Conservation (phyloP, 1,140 invertebrate genomes). For the Conus betulinus region DNA sequence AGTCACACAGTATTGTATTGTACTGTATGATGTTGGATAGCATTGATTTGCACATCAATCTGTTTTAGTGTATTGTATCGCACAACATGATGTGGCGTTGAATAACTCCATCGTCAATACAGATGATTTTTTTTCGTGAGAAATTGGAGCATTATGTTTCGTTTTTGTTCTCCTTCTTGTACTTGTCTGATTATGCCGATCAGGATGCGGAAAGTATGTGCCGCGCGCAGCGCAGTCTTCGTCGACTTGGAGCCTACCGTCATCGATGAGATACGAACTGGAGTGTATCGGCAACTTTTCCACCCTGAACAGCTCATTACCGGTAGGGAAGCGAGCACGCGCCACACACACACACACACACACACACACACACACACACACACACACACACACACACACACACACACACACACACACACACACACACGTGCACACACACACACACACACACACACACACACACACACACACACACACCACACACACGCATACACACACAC, state of each 20-base stretch:
- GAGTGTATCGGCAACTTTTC: constrained; percentile 80
- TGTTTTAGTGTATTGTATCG: too few relatives aligned
- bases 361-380: constrained; percentile 24
- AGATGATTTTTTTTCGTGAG: too few relatives aligned
- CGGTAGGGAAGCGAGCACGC: constrained; percentile 76
- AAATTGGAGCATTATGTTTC: too few relatives aligned
- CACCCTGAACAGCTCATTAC: constrained; percentile 82
- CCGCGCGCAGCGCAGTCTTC: constrained; percentile 88
- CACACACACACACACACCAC: constrained; percentile 14
- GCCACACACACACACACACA: neutral
- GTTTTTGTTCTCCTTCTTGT: too few relatives aligned
- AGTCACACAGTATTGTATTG: too few relatives aligned
- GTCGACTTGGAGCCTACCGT: constrained; percentile 92
- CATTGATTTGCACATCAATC: too few relatives aligned
- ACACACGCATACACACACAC: constrained; percentile 5
- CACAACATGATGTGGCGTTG: too few relatives aligned
- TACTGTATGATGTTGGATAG: too few relatives aligned
- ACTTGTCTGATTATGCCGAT: too few relatives aligned
- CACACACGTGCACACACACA: constrained; percentile 3
- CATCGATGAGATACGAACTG: constrained; percentile 83
- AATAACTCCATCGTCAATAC: too few relatives aligned
- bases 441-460: constrained; percentile 10
- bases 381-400: constrained; percentile 6
- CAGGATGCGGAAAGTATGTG: constrained; percentile 88
- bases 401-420: neutral